Conservation (phyloP, 2,797 vertebrate species). For the Yasuhikotakia modesta region DNA sequence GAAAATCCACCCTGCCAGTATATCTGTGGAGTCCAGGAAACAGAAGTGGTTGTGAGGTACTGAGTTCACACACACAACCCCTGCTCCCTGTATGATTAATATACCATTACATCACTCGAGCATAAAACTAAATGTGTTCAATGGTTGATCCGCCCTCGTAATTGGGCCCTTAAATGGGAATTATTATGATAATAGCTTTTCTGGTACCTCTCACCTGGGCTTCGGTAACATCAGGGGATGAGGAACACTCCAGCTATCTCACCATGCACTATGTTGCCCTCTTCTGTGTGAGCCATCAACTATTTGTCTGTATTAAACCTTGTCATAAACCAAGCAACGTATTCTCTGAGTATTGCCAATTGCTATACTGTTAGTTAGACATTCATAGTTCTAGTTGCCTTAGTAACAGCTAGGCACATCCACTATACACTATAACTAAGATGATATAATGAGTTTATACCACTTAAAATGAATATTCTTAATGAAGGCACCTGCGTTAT, state of each 20-base stretch:
- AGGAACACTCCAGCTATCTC: background rate
- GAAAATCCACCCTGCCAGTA: slow-evolving; percentile 3
- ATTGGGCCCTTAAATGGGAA: slow-evolving; percentile 16
- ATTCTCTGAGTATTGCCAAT: too few relatives aligned
- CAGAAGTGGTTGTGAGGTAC: background rate
- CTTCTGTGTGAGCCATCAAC: background rate
- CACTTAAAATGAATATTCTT: too few relatives aligned
- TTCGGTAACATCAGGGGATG: background rate
- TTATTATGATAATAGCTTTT: slow-evolving; percentile 28
- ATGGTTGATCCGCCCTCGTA: slow-evolving; percentile 4
- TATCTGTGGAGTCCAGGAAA: slow-evolving; percentile 18
- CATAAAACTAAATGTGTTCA: slow-evolving; percentile 18
- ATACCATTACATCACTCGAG: slow-evolving; percentile 21
- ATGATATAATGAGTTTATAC: too few relatives aligned
- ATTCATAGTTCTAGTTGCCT: too few relatives aligned
- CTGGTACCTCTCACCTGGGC: slow-evolving; percentile 10
- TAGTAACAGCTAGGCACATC: too few relatives aligned
- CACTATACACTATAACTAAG: too few relatives aligned
- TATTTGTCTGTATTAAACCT: slow-evolving; percentile 38
- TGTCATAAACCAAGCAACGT: background rate
- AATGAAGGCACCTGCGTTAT: too few relatives aligned
- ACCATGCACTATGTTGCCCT: slow-evolving; percentile 2
- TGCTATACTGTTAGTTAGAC: background rate
- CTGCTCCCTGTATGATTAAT: slow-evolving; percentile 25
- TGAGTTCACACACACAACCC: background rate